phyloP scores from a whole-genome alignment of 2,888 invertebrate genomes.

The Ellobium chinense region DNA sequence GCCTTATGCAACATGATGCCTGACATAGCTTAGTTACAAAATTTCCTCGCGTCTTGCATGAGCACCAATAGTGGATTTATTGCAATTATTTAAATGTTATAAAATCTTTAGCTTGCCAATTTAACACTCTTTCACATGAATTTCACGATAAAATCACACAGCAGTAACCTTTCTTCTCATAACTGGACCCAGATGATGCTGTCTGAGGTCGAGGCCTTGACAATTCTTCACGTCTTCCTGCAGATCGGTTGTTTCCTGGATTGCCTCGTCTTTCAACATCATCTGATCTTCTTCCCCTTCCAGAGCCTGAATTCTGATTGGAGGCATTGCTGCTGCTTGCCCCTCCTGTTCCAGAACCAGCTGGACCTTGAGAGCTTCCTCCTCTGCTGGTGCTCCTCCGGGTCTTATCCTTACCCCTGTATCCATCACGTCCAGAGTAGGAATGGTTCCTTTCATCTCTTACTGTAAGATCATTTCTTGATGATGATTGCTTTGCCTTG shows the following conservation, averaged over 20 bases:
- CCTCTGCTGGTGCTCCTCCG: conserved; percentile 37
- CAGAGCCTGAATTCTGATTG: not conserved
- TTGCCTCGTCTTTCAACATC: conserved; percentile 14
- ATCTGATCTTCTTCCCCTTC: conserved; percentile 11
- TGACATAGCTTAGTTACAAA: no score
- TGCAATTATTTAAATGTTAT: no score
- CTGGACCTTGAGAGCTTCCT: not conserved
- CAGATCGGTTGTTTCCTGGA: not conserved
- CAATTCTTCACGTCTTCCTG: conserved; percentile 25
- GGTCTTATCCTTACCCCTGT: conserved; percentile 22
- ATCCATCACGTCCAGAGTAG: conserved; percentile 31
- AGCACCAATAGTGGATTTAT: no score
- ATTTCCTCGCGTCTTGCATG: no score
- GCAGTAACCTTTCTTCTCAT: conserved; percentile 35
- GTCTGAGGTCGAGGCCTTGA: not conserved
- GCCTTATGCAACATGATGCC: no score
- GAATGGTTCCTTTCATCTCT: conserved; percentile 29
- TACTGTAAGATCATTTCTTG: conserved; percentile 10
- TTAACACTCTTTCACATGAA: no score
- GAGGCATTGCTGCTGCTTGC: not conserved
- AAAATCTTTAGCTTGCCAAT: no score
- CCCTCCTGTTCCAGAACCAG: not conserved
- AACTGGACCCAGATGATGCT: conserved; percentile 9
- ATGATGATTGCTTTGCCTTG: conserved; percentile 22
- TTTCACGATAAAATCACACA: no score